Conservation (phyloP, 1,140 invertebrate genomes). For the Magallana ariakensis region DNA sequence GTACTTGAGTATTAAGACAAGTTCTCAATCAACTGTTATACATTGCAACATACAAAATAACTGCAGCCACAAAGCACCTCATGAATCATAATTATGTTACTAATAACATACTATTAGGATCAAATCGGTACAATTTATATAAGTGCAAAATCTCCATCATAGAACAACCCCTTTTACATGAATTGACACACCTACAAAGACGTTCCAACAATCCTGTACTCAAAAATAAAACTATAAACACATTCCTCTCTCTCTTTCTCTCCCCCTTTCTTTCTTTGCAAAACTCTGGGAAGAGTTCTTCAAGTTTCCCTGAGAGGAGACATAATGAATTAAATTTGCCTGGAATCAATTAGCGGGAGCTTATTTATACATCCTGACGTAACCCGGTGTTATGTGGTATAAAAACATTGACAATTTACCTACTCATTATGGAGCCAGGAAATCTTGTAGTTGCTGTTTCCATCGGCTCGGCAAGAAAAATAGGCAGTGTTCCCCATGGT, state of each 20-base stretch:
- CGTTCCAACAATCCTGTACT: not conserved
- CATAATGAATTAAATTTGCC: conserved; percentile 12
- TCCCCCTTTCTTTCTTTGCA: not conserved
- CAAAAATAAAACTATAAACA: not conserved
- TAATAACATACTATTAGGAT: no score
- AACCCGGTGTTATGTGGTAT: conserved; percentile 7
- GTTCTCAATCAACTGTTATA: no score
- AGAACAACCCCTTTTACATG: not conserved
- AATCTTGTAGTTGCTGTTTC: conserved; percentile 46
- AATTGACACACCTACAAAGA: not conserved
- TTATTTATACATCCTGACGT: conserved; percentile 26
- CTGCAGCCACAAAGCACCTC: no score
- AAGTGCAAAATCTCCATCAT: not conserved
- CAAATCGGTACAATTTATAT: no score
- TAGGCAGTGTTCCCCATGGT: conserved; percentile 51
- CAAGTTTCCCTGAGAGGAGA: not conserved
- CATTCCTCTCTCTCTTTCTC: not conserved
- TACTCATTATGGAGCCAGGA: conserved; percentile 58
- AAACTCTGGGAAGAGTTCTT: not conserved
- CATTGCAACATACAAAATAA: not conserved
- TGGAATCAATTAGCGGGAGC: conserved; percentile 9
- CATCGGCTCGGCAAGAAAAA: conserved; percentile 51
- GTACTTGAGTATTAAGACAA: no score
- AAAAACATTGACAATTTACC: conserved; percentile 49
- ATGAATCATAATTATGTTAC: no score